phyloP scores from a whole-genome alignment of 1,140 invertebrate species.

The Rhopalosiphum padi region DNA sequence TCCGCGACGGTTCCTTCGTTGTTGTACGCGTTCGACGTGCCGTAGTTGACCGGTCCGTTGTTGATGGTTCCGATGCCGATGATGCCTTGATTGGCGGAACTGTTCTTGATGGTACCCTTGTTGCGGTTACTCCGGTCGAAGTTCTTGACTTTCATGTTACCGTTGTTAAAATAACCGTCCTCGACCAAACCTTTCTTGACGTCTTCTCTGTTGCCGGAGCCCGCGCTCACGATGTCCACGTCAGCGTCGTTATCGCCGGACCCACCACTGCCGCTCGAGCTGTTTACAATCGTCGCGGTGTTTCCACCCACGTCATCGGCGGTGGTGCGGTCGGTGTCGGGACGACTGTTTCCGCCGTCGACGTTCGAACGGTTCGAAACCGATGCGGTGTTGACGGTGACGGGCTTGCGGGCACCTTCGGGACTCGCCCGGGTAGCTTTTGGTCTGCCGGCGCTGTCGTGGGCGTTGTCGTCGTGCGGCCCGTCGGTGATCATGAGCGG shows the following conservation, averaged over 20 bases:
- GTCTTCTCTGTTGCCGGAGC: neutral
- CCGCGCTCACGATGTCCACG: neutral
- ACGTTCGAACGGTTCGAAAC: neutral
- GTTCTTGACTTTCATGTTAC: neutral
- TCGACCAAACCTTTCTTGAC: neutral
- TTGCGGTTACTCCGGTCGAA: neutral
- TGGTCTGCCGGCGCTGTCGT: too few relatives aligned
- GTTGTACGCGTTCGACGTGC: too few relatives aligned
- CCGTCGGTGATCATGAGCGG: too few relatives aligned
- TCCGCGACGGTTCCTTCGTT: neutral
- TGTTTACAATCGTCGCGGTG: neutral
- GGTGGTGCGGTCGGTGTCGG: too few relatives aligned
- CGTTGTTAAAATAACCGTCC: neutral
- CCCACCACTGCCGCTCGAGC: too few relatives aligned
- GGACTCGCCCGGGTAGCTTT: too few relatives aligned
- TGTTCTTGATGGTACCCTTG: neutral
- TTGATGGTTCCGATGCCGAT: neutral
- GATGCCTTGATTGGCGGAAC: neutral
- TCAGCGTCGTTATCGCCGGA: neutral
- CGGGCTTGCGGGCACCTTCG: neutral
- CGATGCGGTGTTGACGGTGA: neutral
- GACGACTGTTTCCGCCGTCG: too few relatives aligned
- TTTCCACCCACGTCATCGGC: neutral
- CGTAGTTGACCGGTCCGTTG: neutral
- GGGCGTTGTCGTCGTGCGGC: too few relatives aligned